Evolutionary conservation across 2,888 invertebrate genomes (phyloP).

Genomic region (Erebia epiphron): DNA sequence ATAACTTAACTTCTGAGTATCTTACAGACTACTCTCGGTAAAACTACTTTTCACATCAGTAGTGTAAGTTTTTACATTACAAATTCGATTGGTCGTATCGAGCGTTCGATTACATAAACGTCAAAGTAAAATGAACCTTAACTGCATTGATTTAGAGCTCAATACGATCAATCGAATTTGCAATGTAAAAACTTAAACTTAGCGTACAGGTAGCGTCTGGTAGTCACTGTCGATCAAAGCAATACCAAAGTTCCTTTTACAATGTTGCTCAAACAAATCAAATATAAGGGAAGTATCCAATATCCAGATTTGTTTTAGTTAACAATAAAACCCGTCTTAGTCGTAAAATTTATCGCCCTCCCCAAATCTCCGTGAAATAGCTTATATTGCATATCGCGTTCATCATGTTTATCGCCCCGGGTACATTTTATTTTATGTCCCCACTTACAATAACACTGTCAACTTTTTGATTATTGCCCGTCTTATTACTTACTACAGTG

Average conservation of each 20-base stretch:
- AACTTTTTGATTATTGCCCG: constrained; percentile 23
- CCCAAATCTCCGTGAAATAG: constrained; percentile 45
- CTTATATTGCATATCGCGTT: constrained; percentile 46
- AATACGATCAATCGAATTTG: too few relatives aligned
- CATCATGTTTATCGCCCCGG: constrained; percentile 43
- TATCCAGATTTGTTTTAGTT: constrained; percentile 46
- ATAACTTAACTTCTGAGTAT: too few relatives aligned
- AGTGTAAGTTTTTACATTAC: too few relatives aligned
- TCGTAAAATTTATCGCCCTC: constrained; percentile 47
- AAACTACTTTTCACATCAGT: too few relatives aligned
- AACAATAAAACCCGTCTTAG: constrained; percentile 47
- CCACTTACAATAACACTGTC: constrained; percentile 21
- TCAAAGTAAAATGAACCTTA: too few relatives aligned
- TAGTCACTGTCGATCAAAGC: neutral
- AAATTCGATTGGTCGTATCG: too few relatives aligned
- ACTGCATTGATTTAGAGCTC: too few relatives aligned
- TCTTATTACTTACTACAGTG: too few relatives aligned
- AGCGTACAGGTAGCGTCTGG: too few relatives aligned
- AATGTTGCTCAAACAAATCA: constrained; percentile 26
- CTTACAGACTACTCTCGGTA: too few relatives aligned
- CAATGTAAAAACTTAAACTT: too few relatives aligned
- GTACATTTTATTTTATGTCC: constrained; percentile 44
- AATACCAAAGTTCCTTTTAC: neutral
- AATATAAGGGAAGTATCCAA: constrained; percentile 39
- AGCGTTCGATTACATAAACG: too few relatives aligned